Evolutionary conservation across 2,797 vertebrate species (phyloP), one percentile per base, ranked within the genome.

Genomic region (Peromyscus nudipes): DNA sequence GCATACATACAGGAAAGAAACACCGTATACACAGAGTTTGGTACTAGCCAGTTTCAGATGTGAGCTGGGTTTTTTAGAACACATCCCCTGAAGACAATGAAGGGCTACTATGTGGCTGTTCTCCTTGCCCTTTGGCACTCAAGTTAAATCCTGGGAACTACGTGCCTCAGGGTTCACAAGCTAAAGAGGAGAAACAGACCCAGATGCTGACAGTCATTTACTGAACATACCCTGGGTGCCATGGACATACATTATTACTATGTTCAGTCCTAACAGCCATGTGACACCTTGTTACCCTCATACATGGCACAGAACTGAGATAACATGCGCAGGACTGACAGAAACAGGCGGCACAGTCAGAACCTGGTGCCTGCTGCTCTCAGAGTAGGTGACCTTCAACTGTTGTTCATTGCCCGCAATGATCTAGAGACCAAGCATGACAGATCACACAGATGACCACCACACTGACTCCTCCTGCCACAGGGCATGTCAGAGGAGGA

Each of bases 281-380:
- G 31, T 0, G 76, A 12, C 0, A 31, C 7, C 52, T 65, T 27
- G 4, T 21, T 1, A 46, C 4, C 14, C 77, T 10, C 1, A 14
- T 12, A 17, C 14, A 1, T 34, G 49, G 76, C 10, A 40, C 23
- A 94, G 76, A 81, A 90, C 52, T 13, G 1, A 76, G 57, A 46
- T 9, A 16, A 77, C 0, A 0, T 1, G 1, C 64, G 34, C 11
- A 37, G 12, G 3, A 6, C 4, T 4, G 11, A n/a, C 14, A 49
- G 34, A n/a, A 60, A 80, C 19, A 64, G n/a, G 69, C 9, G 4
- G 0, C 16, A 4, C 29, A 6, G 25, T 31, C 10, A 29, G n/a
- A 79, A 94, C 1, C 0, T 1, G 1, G 23, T 89, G 60, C 1
- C 82, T 0, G 0, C 19, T 65, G 4, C 10, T 67, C 40, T 11